Base-by-base conservation (phyloP, 2,113 vertebrate species). In the Colinus virginianus region DNA sequence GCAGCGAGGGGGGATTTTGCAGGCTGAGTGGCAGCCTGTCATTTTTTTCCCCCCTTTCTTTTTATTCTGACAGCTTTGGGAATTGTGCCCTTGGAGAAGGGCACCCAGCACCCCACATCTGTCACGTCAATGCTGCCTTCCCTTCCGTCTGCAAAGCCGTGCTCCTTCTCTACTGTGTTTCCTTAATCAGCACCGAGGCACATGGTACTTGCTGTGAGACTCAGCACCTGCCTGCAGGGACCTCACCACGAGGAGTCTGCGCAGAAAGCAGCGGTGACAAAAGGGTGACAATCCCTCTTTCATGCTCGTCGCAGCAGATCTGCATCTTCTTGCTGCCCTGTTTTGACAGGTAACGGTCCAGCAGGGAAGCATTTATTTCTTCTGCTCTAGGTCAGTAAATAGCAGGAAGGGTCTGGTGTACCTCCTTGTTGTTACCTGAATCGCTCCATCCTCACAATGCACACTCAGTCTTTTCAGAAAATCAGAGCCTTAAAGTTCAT, bases 401-500 rank as follows among this genome's bases (percentile, higher is more conserved):
- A 90, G 58, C 20, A 84, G 77, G 77, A 78, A 76, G 68, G 51
- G 23, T 34, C 59, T 26, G 30, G 43, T 92, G 81, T 84, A 77
- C 62, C 69, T 62, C 85, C 4, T 67, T 94, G 94, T 86, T 96
- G 20, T 92, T 94, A 86, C 83, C 90, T 94, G 94, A 91, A 91
- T 94, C 93, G 76, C 63, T 91, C 86, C 74, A 1, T 79, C 83
- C 82, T 70, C 89, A 87, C 80, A 94, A 90, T 88, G 78, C 69
- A 89, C 90, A 83, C 51, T 96, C 62, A 59, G 87, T 85, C 96
- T 90, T 88, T 67, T 87, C 91, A 68, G 92, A 96, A 93, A 94
- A 95, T 87, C 46, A n/a, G 78, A 95, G 95, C 95, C 97, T 96
- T 97, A 88, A 97, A 95, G 89, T 96, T 96, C 88, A 96, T 96